Conservation (phyloP, 1,140 invertebrate genomes). For the Marisa cornuarietis region DNA sequence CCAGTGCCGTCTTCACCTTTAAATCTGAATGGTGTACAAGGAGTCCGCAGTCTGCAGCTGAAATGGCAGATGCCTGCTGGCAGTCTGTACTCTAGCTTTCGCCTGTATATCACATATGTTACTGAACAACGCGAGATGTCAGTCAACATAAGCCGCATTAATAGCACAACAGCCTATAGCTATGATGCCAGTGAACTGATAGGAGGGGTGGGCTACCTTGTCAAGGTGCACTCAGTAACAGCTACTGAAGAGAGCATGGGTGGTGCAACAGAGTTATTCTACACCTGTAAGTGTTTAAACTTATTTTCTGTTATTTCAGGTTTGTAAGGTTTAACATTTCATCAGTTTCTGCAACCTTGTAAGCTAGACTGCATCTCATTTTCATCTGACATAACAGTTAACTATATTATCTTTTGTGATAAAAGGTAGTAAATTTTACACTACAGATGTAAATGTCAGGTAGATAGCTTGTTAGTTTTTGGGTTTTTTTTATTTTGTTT, state of each 20-base stretch:
- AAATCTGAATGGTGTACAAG: conserved; percentile 3
- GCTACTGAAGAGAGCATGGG: conserved; percentile 8
- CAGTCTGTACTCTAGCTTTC: conserved; percentile 14
- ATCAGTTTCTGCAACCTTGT: too few relatives aligned
- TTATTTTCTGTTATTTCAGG: too few relatives aligned
- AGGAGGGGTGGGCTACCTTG: conserved; percentile 14
- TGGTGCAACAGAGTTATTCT: conserved; percentile 1
- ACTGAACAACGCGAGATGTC: neutral
- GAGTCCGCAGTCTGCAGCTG: conserved; percentile 18
- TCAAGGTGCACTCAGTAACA: conserved; percentile 12
- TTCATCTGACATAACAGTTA: too few relatives aligned
- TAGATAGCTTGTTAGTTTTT: too few relatives aligned
- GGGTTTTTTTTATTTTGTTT: too few relatives aligned
- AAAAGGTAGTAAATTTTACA: too few relatives aligned
- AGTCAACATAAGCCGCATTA: neutral
- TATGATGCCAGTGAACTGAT: conserved; percentile 1
- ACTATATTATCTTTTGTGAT: too few relatives aligned
- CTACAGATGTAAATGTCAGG: too few relatives aligned
- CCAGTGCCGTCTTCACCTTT: conserved; percentile 14
- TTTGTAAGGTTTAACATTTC: too few relatives aligned
- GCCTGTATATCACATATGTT: conserved; percentile 18
- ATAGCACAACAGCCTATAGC: neutral
- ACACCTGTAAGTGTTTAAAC: conserved; percentile 2
- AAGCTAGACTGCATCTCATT: too few relatives aligned
- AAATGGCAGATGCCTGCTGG: conserved; percentile 9